These are phyloP conservation scores for Barypeithes pellucidus DNA, from an alignment of 2,888 invertebrate genomes.

Conservation along the genomic window DNA sequence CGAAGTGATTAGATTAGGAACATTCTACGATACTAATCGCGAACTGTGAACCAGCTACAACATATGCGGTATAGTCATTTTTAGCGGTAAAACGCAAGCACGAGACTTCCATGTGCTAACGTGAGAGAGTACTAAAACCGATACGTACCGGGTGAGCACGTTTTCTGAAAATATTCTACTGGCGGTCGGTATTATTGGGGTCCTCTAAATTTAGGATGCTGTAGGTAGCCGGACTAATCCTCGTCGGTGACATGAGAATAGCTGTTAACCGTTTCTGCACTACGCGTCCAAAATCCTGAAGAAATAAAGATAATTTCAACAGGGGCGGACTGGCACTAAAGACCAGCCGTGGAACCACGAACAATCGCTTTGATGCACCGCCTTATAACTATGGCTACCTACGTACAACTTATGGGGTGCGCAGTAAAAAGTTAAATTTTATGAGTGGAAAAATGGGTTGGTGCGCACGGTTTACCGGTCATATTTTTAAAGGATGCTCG, in stretches of 20 bases:
- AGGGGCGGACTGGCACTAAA: no score
- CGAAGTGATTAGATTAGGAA: slow-evolving; percentile 30
- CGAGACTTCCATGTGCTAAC: slow-evolving; percentile 22
- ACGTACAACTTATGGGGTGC: no score
- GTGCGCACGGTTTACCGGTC: no score
- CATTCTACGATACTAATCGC: slow-evolving; percentile 21
- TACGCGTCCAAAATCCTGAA: no score
- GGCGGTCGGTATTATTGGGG: slow-evolving; percentile 12
- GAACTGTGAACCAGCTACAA: slow-evolving; percentile 35
- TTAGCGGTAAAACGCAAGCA: slow-evolving; percentile 33
- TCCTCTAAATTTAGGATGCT: slow-evolving; percentile 26
- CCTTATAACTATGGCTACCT: no score
- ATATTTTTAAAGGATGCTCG: no score
- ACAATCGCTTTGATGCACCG: no score
- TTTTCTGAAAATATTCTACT: slow-evolving; percentile 16
- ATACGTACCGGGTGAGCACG: slow-evolving; percentile 14
- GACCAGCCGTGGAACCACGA: no score
- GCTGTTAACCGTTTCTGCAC: no score
- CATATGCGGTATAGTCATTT: slow-evolving; percentile 16
- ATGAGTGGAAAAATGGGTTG: no score
- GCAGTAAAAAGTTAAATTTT: no score
- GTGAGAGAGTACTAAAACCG: slow-evolving; percentile 19
- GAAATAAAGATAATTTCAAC: no score
- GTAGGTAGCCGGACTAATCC: slow-evolving; percentile 13
- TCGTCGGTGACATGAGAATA: not conserved